Conservation (phyloP, 1,140 invertebrate genomes). For the Dendrolimus kikuchii region DNA sequence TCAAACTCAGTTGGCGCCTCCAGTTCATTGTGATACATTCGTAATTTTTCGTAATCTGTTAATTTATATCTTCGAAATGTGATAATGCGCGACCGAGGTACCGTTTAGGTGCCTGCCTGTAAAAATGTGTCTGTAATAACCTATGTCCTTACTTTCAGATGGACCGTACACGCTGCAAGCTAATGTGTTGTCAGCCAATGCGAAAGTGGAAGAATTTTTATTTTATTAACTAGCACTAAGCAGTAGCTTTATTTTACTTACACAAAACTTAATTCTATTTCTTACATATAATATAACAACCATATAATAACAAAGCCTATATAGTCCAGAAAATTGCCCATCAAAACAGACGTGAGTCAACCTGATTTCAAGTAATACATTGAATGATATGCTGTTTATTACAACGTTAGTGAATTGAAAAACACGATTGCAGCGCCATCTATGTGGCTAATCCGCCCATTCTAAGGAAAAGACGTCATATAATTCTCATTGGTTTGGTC, state of each 20-base stretch:
- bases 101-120: too few species aligned
- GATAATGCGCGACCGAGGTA: too few species aligned
- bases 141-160: constrained; percentile 26
- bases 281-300: too few species aligned
- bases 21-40: too few species aligned
- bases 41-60: too few species aligned
- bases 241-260: background rate
- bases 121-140: background rate
- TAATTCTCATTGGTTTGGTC: background rate
- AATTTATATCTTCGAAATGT: too few species aligned
- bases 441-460: background rate
- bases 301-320: background rate
- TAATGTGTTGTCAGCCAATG: constrained; percentile 30
- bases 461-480: too few species aligned
- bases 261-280: background rate
- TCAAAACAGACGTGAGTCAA: too few species aligned
- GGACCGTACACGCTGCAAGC: constrained; percentile 31
- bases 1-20: too few species aligned
- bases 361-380: too few species aligned
- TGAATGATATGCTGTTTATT: too few species aligned
- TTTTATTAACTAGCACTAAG: constrained; percentile 17
- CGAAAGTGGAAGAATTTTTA: constrained; percentile 28
- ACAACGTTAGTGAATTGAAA: too few species aligned
- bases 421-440: background rate
- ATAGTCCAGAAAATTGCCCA: background rate